These are phyloP conservation scores for Callionymus lyra DNA, from an alignment of 2,113 vertebrate species.

Conservation along the genomic window DNA sequence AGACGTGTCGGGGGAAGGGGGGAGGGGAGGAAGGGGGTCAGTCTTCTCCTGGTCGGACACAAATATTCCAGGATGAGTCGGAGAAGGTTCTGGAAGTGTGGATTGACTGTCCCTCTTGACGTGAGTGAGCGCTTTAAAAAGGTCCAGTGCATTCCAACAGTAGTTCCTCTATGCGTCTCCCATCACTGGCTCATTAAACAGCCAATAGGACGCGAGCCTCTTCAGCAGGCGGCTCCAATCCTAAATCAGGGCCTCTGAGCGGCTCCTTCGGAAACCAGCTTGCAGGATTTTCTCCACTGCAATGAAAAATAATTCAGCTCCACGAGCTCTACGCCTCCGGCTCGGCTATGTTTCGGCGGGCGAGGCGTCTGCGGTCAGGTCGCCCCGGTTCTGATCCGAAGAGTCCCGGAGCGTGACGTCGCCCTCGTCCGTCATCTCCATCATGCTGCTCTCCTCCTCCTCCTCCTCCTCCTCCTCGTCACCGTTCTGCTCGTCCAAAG, in stretches of 20 bases:
- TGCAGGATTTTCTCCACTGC: conserved; percentile 68
- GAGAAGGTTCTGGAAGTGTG: conserved; percentile 48
- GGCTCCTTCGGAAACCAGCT: conserved; percentile 46
- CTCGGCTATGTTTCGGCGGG: conserved; percentile 43
- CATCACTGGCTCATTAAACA: conserved; percentile 30
- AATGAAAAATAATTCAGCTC: conserved; percentile 34
- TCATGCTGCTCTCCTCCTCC: conserved; percentile 27
- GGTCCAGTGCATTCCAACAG: conserved; percentile 14
- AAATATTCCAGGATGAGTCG: conserved; percentile 42
- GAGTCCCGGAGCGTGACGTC: conserved; percentile 15
- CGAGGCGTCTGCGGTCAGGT: conserved; percentile 37
- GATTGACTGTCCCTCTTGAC: conserved; percentile 16
- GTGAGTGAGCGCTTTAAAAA: conserved; percentile 11
- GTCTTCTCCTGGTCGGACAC: conserved; percentile 57
- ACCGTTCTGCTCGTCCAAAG: conserved; percentile 77
- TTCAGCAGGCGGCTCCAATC: conserved; percentile 28
- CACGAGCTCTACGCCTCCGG: not conserved
- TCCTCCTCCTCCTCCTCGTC: too few relatives aligned
- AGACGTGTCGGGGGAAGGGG: conserved; percentile 67
- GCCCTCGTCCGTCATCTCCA: conserved; percentile 39
- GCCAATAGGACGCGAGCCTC: conserved; percentile 35
- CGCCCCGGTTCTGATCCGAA: conserved; percentile 9
- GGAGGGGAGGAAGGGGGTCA: conserved; percentile 5
- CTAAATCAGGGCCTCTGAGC: conserved; percentile 37
- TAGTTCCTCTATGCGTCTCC: conserved; percentile 20